phyloP scores from a whole-genome alignment of 1,140 invertebrate genomes.

The Eurosta solidaginis region DNA sequence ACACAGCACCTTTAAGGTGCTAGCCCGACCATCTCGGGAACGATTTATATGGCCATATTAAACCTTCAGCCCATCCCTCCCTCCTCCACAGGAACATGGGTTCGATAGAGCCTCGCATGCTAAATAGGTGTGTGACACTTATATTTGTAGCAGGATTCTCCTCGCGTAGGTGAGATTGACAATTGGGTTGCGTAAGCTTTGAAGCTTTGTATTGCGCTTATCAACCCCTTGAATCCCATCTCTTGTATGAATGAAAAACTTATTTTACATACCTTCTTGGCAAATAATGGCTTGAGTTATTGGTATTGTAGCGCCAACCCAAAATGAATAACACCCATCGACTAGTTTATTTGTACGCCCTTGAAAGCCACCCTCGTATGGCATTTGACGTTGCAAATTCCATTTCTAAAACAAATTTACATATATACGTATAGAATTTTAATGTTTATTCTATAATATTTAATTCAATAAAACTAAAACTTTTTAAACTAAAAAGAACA shows the following conservation, averaged over 20 bases:
- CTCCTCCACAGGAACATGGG: too few relatives aligned
- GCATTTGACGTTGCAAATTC: slow-evolving; percentile 88
- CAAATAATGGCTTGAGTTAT: slow-evolving; percentile 68
- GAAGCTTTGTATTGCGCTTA: too few relatives aligned
- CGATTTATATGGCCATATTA: too few relatives aligned
- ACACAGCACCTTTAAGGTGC: background rate
- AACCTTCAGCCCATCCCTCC: too few relatives aligned
- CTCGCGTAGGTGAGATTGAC: too few relatives aligned
- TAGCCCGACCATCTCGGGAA: too few relatives aligned
- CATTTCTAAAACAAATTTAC: slow-evolving; percentile 67
- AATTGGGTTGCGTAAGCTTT: too few relatives aligned
- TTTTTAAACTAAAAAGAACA: too few relatives aligned
- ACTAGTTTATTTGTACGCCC: slow-evolving; percentile 97
- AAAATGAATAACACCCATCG: slow-evolving; percentile 98
- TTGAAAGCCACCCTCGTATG: slow-evolving; percentile 89
- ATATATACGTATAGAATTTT: background rate
- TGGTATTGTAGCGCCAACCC: slow-evolving; percentile 93
- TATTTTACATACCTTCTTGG: slow-evolving; percentile 58
- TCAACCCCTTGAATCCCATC: too few relatives aligned
- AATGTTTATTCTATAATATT: background rate
- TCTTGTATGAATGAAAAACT: background rate
- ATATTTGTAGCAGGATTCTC: too few relatives aligned
- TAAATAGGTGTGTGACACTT: too few relatives aligned
- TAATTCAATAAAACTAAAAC: background rate
- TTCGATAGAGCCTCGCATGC: too few relatives aligned